Evolutionary conservation across 2,113 vertebrate genomes (phyloP).

Genomic region (Pluvianellus socialis): DNA sequence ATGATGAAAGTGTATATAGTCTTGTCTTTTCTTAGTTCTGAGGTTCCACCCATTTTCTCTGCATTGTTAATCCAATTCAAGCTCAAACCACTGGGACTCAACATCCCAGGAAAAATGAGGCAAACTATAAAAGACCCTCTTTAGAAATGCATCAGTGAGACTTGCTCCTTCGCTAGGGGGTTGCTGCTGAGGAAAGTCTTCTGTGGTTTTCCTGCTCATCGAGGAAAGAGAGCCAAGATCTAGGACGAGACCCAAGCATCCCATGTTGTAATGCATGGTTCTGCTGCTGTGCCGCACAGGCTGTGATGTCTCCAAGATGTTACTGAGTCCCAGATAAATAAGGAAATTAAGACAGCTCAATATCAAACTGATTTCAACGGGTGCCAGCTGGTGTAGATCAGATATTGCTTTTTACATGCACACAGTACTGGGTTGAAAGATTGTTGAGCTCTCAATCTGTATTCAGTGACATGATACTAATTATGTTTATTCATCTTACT

Average conservation of each 20-base stretch:
- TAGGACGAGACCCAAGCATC: neutral
- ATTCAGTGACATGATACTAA: neutral
- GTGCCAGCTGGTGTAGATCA: neutral
- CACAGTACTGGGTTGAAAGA: neutral
- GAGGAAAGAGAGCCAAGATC: neutral
- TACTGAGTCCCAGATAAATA: neutral
- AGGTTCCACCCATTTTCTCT: neutral
- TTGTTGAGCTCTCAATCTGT: neutral
- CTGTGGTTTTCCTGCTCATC: neutral
- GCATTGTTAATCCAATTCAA: neutral
- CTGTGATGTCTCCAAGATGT: neutral
- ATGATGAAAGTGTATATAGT: neutral
- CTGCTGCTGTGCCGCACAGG: neutral
- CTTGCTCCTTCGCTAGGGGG: neutral
- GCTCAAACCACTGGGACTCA: neutral
- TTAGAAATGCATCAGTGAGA: neutral
- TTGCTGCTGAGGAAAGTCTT: neutral
- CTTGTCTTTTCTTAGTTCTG: neutral
- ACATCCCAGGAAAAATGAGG: neutral
- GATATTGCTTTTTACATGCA: neutral
- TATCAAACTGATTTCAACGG: neutral
- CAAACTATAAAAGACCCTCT: neutral
- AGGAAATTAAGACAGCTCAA: neutral
- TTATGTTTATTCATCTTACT: neutral
- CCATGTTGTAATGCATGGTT: neutral